A percentile compares a stretch with the other conserved stretches of the same genome.
Conservation (phyloP, 2,113 vertebrate species). For the Gopherus evgoodei region DNA sequence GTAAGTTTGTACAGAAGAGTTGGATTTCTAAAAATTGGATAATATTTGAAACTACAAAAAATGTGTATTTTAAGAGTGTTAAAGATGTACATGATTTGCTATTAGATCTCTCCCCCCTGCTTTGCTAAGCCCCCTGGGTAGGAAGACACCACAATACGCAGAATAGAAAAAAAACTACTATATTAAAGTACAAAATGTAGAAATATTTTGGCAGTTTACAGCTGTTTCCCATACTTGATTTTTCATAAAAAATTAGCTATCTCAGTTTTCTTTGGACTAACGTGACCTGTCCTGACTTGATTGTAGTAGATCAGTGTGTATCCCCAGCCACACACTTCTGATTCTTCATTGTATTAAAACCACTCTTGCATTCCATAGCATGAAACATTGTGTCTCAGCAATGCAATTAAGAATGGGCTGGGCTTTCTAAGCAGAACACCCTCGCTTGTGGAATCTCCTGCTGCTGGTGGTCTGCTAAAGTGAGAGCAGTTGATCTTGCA, state of each 20-base stretch:
- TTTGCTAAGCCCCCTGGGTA: background rate
- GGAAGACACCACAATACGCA: background rate
- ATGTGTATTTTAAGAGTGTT: background rate
- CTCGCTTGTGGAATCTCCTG: background rate
- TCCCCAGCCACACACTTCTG: background rate
- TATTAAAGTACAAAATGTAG: background rate
- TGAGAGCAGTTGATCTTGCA: background rate
- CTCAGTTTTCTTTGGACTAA: background rate
- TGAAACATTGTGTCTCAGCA: background rate
- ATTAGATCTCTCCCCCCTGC: background rate
- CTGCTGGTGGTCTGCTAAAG: background rate
- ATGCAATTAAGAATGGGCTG: background rate
- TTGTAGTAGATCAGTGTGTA: background rate
- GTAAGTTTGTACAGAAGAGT: conserved; percentile 82
- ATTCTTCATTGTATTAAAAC: background rate
- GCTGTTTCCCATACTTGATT: background rate
- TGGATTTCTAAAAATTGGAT: conserved; percentile 1
- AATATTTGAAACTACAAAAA: background rate
- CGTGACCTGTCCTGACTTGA: background rate
- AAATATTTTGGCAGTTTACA: background rate
- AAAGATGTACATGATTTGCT: background rate
- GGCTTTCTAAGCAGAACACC: background rate
- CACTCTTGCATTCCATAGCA: background rate
- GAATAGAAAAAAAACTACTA: background rate
- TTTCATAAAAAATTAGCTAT: background rate